Base-by-base conservation (phyloP, 2,113 vertebrate species). In the Eurystomus gularis region DNA sequence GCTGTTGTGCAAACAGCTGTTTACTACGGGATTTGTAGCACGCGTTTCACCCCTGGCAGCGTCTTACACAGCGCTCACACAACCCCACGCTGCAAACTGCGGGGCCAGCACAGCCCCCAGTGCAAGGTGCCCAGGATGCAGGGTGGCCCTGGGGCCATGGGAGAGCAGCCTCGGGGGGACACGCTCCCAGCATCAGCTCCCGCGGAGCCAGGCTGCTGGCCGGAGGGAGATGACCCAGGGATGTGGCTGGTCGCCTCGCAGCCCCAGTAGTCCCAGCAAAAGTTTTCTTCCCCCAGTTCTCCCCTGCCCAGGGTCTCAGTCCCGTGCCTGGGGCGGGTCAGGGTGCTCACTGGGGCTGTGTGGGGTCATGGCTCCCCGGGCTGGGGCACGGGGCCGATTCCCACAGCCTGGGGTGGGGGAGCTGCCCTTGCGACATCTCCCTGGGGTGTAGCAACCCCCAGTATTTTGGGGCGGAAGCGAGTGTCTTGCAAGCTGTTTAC, bases 1-100 rank as follows among this genome's bases (percentile, higher is more conserved):
- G 26, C 42, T 48, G 55, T 96, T 97, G 92, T 92, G 96, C 96
- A 96, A 97, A 90, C 24, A 25, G 73, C 75, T 97, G 94, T 96
- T 96, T 96, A 96, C 93, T 73, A 29, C 1, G 23, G 42, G 52
- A 3, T 10, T 14, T 5, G 49, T 13, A 48, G 58, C 39, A 7
- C 33, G 19, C 3, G 9, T 60, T 18, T 6, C 64, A 6, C 19
- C n/a, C 26, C 55, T 37, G 24, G 17, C 1, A 1, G 8, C 1
- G 1, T 0, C 2, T 49, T 33, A 13, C 83, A 9, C 39, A 28
- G 31, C 1, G 9, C 52, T 79, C 94, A 21, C 2, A 5, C 1
- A 54, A 25, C 52, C 35, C 70, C 19, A 0, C 0, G 3, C 75
- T 61, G 65, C 77, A 66, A 54, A 4, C 48, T 0, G 24, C 0